A percentile compares a stretch with the other conserved stretches of the same genome.
Evolutionary conservation across 2,797 vertebrate genomes (phyloP).

Genomic region (Oreochromis grahami): DNA sequence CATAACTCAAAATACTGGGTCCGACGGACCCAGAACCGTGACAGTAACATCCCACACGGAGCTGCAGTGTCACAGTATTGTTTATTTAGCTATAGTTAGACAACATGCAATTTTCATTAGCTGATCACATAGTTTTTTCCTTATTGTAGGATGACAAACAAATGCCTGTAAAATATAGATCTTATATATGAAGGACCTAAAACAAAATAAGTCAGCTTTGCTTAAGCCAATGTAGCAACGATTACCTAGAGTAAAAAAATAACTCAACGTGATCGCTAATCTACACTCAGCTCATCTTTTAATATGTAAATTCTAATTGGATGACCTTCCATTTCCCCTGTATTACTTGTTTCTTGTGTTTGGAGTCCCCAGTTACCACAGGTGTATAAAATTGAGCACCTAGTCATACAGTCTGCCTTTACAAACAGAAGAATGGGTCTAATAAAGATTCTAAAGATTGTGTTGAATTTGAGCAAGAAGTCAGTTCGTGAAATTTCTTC

Average conservation of each 20-base stretch:
- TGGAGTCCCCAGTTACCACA: not conserved
- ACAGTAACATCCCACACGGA: no score
- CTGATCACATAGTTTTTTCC: not conserved
- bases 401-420: not conserved
- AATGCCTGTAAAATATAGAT: not conserved
- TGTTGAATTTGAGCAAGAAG: not conserved
- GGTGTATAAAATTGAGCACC: not conserved
- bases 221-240: not conserved
- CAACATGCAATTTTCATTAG: not conserved
- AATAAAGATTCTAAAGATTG: not conserved
- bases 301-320: not conserved
- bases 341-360: not conserved
- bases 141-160: not conserved
- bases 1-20: no score
- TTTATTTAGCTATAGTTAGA: not conserved
- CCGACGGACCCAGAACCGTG: no score
- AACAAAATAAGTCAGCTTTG: not conserved
- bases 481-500: not conserved
- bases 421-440: not conserved
- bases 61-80: not conserved
- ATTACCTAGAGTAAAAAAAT: not conserved
- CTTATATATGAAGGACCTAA: not conserved
- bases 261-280: fast-evolving
- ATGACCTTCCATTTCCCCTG: not conserved
- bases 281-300: not conserved